Evolutionary conservation across 2,888 invertebrate genomes (phyloP), one percentile per base, ranked within the genome.

Genomic region (Plusia festucae): DNA sequence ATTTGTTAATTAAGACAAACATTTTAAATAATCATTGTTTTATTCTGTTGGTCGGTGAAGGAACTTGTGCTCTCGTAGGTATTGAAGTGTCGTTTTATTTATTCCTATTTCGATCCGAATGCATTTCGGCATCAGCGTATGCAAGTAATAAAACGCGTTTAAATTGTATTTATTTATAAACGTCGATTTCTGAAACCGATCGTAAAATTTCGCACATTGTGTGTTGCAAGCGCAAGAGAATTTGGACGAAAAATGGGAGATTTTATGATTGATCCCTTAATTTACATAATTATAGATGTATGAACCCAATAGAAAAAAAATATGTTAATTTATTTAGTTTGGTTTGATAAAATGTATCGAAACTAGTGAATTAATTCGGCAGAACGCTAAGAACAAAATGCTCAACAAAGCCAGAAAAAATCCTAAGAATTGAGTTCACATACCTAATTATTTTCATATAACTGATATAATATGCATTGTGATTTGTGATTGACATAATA

Each of bases 81-180:
- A 9, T 55, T 81, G 74, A 70, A 79, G 78, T 85, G 84, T 85
- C 84, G 79, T 81, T 82, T 69, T 78, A 79, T 76, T 76, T 83
- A 82, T 70, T 80, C 72, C 83, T 85, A 86, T 88, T 86, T 85
- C 73, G 75, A 86, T 81, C 71, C 62, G 65, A 80, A 79, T 77
- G 79, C 81, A 81, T 84, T 84, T 82, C 79, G 49, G 80, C 79
- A 82, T 79, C 74, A 75, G 76, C 82, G 85, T 83, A 84, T 76
- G 83, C 80, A 74, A 76, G 85, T 85, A 76, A 89, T 91, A 90
- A 92, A 91, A 86, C 88, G 83, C 85, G 80, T 83, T 85, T 85
- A 87, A 89, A 90, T 84, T 81, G 91, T 90, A 89, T 91, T 92
- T 93, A 93, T 93, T 92, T 93, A 91, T 91, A 90, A 85, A 86